phyloP scores from a whole-genome alignment of 1,140 invertebrate genomes.

The Drosophila melanogaster region DNA sequence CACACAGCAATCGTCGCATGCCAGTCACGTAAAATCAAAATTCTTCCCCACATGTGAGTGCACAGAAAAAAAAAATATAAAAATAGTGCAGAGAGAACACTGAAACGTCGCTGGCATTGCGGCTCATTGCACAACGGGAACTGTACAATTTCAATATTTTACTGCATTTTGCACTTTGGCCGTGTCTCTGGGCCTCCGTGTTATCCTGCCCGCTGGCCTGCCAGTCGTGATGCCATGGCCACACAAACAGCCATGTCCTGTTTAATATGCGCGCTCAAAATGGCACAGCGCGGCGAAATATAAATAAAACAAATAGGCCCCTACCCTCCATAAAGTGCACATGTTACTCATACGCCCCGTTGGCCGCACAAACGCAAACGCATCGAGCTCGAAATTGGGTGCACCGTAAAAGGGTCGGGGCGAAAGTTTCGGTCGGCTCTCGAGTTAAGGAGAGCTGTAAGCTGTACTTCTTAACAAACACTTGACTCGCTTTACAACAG shows the following conservation, averaged over 20 bases:
- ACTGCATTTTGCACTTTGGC: slow-evolving; percentile 71
- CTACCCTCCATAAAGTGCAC: slow-evolving; percentile 46
- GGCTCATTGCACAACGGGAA: slow-evolving; percentile 70
- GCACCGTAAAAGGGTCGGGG: slow-evolving; percentile 16
- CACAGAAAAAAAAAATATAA: slow-evolving; percentile 10
- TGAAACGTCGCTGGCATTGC: slow-evolving; percentile 47
- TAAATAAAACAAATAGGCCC: slow-evolving; percentile 50
- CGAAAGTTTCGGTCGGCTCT: slow-evolving; percentile 3
- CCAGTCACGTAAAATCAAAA: slow-evolving; percentile 73
- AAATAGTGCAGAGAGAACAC: background rate
- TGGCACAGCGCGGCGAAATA: slow-evolving; percentile 42
- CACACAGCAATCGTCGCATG: slow-evolving; percentile 38
- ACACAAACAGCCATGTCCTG: slow-evolving; percentile 8
- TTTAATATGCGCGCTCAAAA: slow-evolving; percentile 62
- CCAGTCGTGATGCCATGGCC: slow-evolving; percentile 19
- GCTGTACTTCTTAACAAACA: slow-evolving; percentile 34
- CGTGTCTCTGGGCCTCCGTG: slow-evolving; percentile 24
- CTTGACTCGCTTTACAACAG: slow-evolving; percentile 48
- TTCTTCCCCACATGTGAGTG: slow-evolving; percentile 38
- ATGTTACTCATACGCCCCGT: slow-evolving; percentile 63
- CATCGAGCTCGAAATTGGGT: slow-evolving; percentile 27
- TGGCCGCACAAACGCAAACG: slow-evolving; percentile 27
- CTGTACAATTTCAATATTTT: slow-evolving; percentile 76
- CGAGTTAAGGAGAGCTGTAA: background rate
- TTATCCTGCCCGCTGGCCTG: slow-evolving; percentile 24